These are phyloP conservation scores for Odontesthes bonariensis DNA, from an alignment of 2,113 vertebrate species.

Conservation along the genomic window DNA sequence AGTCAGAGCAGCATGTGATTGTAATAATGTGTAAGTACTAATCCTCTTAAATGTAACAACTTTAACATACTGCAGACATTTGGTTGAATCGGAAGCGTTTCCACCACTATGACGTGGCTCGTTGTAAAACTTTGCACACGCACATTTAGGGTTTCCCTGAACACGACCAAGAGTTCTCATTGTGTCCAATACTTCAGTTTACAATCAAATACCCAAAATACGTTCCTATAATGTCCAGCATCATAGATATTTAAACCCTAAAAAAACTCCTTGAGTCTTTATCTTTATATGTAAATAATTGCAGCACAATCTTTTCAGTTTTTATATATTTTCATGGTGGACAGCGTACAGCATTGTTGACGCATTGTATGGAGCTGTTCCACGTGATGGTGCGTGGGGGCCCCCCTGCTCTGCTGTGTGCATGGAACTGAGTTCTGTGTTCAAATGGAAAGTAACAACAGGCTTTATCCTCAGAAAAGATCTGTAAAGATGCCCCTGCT, in stretches of 20 bases:
- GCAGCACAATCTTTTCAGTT: background rate
- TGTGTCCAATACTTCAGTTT: background rate
- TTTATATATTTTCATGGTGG: constrained; percentile 6
- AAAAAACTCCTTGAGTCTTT: background rate
- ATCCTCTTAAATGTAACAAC: too few species aligned
- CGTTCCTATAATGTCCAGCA: too few species aligned
- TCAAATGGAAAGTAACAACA: constrained; percentile 60
- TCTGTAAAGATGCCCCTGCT: constrained; percentile 66
- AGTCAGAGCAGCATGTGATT: too few species aligned
- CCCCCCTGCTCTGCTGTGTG: constrained; percentile 41
- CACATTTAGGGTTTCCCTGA: too few species aligned
- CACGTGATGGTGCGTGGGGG: constrained; percentile 17
- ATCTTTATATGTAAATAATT: background rate
- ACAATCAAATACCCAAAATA: background rate
- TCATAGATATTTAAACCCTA: too few species aligned
- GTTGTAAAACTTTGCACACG: too few species aligned
- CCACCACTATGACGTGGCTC: too few species aligned
- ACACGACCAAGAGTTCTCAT: background rate
- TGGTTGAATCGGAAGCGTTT: too few species aligned
- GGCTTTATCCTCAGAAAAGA: constrained; percentile 63
- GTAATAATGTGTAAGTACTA: too few species aligned
- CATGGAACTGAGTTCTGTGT: constrained; percentile 41
- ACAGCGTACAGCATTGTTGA: background rate
- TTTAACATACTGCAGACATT: too few species aligned
- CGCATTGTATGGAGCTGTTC: constrained; percentile 32